These are phyloP conservation scores for Phlogophora meticulosa DNA, from an alignment of 2,888 invertebrate species.

Conservation along the genomic window DNA sequence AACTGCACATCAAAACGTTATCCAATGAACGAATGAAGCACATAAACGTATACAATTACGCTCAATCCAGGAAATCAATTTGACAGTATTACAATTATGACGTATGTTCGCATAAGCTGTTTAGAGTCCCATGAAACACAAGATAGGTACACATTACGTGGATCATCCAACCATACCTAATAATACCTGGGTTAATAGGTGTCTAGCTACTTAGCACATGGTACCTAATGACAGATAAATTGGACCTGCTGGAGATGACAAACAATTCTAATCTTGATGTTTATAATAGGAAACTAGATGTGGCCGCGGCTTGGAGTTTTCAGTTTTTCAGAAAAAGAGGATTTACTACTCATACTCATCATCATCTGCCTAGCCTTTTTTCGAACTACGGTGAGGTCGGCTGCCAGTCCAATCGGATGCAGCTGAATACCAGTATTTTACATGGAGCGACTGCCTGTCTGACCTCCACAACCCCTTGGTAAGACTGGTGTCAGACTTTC, in stretches of 20 bases:
- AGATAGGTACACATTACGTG: constrained; percentile 69
- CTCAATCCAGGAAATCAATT: constrained; percentile 58
- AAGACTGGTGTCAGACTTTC: no score
- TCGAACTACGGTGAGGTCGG: no score
- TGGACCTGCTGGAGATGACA: constrained; percentile 40
- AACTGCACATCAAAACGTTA: background rate
- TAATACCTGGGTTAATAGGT: constrained; percentile 56
- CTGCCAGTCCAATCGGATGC: no score
- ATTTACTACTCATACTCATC: background rate
- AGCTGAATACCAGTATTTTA: no score
- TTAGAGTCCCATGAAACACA: constrained; percentile 68
- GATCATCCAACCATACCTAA: constrained; percentile 76
- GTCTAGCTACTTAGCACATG: constrained; percentile 49
- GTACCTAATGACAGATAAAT: constrained; percentile 50
- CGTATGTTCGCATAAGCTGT: constrained; percentile 34
- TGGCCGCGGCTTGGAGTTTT: background rate
- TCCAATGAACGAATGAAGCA: background rate
- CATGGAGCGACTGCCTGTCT: no score
- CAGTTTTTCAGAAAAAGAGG: background rate
- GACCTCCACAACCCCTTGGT: no score
- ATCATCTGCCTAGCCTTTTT: no score
- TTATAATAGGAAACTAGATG: constrained; percentile 9
- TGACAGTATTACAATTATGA: constrained; percentile 31
- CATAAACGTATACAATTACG: background rate
- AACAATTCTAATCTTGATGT: constrained; percentile 29